These are phyloP conservation scores for Drosophila pseudotalamancana DNA, from an alignment of 2,888 invertebrate genomes.

Conservation along the genomic window DNA sequence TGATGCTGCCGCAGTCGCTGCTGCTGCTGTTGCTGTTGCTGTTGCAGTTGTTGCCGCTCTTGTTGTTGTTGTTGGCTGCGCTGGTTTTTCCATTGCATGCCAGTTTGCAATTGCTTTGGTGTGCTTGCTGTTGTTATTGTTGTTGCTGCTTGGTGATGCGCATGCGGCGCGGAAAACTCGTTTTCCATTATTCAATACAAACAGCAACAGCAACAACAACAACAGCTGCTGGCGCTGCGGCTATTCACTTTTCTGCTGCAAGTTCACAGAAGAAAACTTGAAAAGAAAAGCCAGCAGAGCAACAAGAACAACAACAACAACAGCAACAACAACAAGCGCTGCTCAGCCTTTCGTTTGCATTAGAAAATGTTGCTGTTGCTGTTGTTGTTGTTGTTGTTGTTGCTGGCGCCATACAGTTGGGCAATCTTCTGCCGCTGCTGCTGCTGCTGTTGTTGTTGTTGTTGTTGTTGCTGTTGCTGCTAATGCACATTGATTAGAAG, in stretches of 20 bases:
- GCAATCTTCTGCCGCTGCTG: slow-evolving; percentile 21
- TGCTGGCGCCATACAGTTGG: slow-evolving; percentile 42
- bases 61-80: slow-evolving; percentile 28
- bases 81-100: slow-evolving; percentile 73
- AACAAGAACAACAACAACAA: slow-evolving; percentile 36
- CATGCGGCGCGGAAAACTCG: slow-evolving; percentile 75
- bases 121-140: slow-evolving; percentile 29
- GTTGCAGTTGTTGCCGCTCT: slow-evolving; percentile 11
- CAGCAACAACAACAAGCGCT: slow-evolving; percentile 22
- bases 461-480: too few relatives aligned
- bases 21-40: slow-evolving; percentile 21
- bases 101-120: slow-evolving; percentile 33
- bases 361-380: slow-evolving; percentile 36
- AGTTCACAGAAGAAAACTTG: slow-evolving; percentile 71
- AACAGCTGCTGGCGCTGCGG: slow-evolving; percentile 40
- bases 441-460: slow-evolving; percentile 17
- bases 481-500: slow-evolving; percentile 61
- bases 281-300: slow-evolving; percentile 57
- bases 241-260: slow-evolving; percentile 72
- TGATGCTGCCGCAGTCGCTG: slow-evolving; percentile 28
- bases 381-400: slow-evolving; percentile 5
- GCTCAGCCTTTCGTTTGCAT: slow-evolving; percentile 39
- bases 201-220: slow-evolving; percentile 43
- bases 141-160: slow-evolving; percentile 57
- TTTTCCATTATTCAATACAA: slow-evolving; percentile 77